Base-by-base conservation (phyloP, 2,113 vertebrate genomes). In the Leucosticte australis region DNA sequence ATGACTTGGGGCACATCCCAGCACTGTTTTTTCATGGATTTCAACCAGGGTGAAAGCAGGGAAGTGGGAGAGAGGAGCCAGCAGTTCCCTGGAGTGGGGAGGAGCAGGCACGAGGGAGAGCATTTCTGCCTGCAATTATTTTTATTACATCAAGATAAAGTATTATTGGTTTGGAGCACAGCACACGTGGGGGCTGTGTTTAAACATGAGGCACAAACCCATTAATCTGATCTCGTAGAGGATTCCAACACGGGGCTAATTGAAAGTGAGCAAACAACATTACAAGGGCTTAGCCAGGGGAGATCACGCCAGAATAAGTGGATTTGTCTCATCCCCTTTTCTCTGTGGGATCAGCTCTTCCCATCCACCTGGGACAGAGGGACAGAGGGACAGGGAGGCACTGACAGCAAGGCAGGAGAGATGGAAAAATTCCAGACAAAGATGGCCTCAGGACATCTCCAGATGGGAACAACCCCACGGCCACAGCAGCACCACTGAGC, bases 131-230 rank as follows among this genome's bases (percentile, higher is more conserved):
- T 18, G 87, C 87, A 78, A 63, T 94, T 44, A 68, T 82, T 92
- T 92, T 93, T 78, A 87, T 89, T 56, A 10, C 92, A 89, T 78
- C 84, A n/a, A 78, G 95, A 96, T 70, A 26, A 95, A 95, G 86
- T 15, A 47, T 89, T 71, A 57, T 79, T 78, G 77, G 87, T 56
- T 78, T 78, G 90, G 92, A 49, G 3, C 46, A 56, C 16, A 39
- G 95, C 81, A 87, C 90, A 76, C 11, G 84, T 75, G 81, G 92
- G 91, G 92, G 90, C 87, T 87, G 90, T 71, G 69, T 60, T 91
- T 68, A 41, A 96, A 60, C 27, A 78, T 0, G 0, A 94, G 96
- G 15, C 59, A 87, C 84, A 76, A 89, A 41, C 56, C 84, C 87
- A 85, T 92, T 75, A 82, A 87, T 96, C 84, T 89, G 77, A 75